Conservation (phyloP, 1,140 invertebrate genomes). For the Schmidtea mediterranea region DNA sequence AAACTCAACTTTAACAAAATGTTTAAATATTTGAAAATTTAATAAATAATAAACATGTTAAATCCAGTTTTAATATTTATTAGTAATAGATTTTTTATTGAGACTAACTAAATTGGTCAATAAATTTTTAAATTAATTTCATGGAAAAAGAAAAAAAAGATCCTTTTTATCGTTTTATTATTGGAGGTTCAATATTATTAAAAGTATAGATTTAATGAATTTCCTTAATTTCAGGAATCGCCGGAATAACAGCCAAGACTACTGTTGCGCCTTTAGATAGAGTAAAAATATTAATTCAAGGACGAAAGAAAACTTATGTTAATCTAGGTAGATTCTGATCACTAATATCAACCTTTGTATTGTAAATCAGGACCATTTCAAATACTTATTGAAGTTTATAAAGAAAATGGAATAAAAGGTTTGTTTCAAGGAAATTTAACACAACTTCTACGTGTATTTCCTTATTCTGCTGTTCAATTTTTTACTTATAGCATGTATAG, state of each 20-base stretch:
- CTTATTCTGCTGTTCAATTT: slow-evolving; percentile 88
- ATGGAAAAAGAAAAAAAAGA: too few relatives aligned
- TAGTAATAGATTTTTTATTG: too few relatives aligned
- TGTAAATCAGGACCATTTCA: too few relatives aligned
- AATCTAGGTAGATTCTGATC: slow-evolving; percentile 11
- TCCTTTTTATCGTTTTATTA: too few relatives aligned
- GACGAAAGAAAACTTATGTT: slow-evolving; percentile 12
- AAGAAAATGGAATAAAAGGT: slow-evolving; percentile 44
- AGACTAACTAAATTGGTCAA: too few relatives aligned
- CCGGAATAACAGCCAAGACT: slow-evolving; percentile 75
- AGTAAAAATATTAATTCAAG: slow-evolving; percentile 92
- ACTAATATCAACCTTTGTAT: slow-evolving; percentile 28
- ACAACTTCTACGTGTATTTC: slow-evolving; percentile 78
- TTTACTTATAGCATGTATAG: slow-evolving; percentile 37
- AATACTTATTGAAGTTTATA: slow-evolving; percentile 18
- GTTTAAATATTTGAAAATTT: too few relatives aligned
- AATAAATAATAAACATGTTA: too few relatives aligned
- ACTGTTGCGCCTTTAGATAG: slow-evolving; percentile 78
- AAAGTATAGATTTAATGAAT: too few relatives aligned
- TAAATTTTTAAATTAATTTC: too few relatives aligned
- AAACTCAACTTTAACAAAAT: too few relatives aligned
- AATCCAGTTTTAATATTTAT: too few relatives aligned
- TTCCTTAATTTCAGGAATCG: slow-evolving; percentile 11
- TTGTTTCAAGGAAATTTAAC: slow-evolving; percentile 89
- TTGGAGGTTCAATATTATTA: too few relatives aligned